Evolutionary conservation across 2,797 vertebrate genomes (phyloP).

Genomic region (Sphenopsis melanotis): DNA sequence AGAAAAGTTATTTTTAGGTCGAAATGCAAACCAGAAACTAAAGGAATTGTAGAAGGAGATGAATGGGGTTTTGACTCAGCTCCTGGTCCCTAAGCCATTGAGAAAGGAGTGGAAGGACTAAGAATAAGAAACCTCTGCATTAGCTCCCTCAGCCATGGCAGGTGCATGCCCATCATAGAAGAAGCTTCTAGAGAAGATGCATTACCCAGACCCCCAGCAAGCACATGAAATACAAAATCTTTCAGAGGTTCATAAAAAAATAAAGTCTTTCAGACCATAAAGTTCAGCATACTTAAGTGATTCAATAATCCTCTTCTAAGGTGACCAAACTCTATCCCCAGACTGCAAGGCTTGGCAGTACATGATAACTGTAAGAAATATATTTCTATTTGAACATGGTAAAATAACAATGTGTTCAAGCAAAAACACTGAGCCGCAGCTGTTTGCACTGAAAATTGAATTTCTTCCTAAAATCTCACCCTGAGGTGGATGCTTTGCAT

Average conservation of each 20-base stretch:
- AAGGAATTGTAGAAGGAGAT: neutral
- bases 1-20: neutral
- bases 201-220: neutral
- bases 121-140: neutral
- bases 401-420: neutral
- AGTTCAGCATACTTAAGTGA: neutral
- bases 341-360: neutral
- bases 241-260: neutral
- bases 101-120: neutral
- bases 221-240: neutral
- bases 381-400: neutral
- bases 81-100: neutral
- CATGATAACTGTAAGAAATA: neutral
- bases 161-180: fast-evolving
- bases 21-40: neutral
- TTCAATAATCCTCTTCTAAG: neutral
- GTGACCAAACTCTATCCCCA: neutral
- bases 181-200: neutral
- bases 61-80: neutral
- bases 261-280: neutral
- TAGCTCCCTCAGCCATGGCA: neutral
- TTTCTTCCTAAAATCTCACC: neutral
- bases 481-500: neutral
- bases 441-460: neutral
- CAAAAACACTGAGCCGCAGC: neutral